Evolutionary conservation across 2,797 vertebrate genomes (phyloP).

Genomic region (Phataginus tricuspis): DNA sequence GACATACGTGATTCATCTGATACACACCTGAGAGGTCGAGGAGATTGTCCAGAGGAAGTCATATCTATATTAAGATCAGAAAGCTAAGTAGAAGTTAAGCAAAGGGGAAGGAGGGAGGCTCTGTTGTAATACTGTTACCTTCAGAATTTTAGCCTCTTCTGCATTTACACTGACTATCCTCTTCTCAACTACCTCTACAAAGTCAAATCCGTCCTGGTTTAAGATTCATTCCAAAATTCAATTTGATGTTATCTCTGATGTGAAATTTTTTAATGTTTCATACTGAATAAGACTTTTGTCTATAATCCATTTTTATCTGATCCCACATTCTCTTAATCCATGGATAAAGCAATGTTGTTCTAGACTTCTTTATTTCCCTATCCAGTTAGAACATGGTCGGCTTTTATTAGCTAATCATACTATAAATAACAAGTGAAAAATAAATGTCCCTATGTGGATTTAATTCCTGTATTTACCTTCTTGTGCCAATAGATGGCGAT

Average conservation of each 20-base stretch:
- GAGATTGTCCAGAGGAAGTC: neutral
- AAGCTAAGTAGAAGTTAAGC: neutral
- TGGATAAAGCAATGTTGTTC: neutral
- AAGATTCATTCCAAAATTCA: neutral
- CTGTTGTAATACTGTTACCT: neutral
- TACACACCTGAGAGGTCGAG: neutral
- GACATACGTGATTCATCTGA: neutral
- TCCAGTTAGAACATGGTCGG: neutral
- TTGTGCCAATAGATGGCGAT: slow-evolving; percentile 67
- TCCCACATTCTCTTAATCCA: neutral
- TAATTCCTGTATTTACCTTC: neutral
- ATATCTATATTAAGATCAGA: neutral
- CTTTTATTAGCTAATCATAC: neutral
- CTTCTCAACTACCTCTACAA: neutral
- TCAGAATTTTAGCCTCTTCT: neutral
- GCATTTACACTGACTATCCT: neutral
- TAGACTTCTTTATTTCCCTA: neutral
- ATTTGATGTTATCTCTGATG: neutral
- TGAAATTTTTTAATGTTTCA: neutral
- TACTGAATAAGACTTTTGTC: neutral
- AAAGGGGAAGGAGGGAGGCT: neutral
- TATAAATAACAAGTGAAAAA: slow-evolving; percentile 20
- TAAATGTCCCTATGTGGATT: neutral
- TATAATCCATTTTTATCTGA: neutral
- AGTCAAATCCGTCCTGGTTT: neutral